Evolutionary conservation across 2,113 vertebrate genomes (phyloP).

Genomic region (Otis tarda): DNA sequence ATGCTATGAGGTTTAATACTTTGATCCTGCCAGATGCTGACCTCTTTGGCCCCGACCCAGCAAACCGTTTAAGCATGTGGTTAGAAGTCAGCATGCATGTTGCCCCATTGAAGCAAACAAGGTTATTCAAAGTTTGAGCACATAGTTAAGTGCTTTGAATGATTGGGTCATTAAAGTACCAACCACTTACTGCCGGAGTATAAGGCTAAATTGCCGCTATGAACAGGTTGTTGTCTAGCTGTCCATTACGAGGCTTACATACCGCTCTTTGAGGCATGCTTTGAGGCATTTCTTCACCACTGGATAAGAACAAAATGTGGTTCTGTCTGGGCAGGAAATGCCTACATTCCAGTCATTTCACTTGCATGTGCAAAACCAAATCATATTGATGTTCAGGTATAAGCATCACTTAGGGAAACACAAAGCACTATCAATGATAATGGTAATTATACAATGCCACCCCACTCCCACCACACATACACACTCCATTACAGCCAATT

Average conservation of each 20-base stretch:
- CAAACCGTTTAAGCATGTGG: neutral
- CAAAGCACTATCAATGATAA: neutral
- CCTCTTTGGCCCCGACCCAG: conserved; percentile 14
- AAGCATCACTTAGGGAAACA: neutral
- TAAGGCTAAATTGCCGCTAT: neutral
- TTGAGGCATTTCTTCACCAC: conserved; percentile 11
- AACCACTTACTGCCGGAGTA: conserved; percentile 8
- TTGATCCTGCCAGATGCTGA: conserved; percentile 9
- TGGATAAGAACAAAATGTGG: neutral
- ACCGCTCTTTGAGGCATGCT: neutral
- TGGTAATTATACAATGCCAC: neutral
- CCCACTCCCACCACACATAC: neutral
- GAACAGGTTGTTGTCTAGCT: neutral
- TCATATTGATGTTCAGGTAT: neutral
- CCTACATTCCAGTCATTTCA: neutral
- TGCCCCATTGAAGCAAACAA: neutral
- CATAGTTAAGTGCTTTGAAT: conserved; percentile 1
- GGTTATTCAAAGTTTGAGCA: conserved; percentile 30
- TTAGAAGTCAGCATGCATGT: neutral
- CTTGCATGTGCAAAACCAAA: neutral
- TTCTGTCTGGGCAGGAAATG: neutral
- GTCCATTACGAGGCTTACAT: neutral
- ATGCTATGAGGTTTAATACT: neutral
- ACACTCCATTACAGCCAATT: neutral
- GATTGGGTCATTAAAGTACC: conserved; percentile 20